These are phyloP conservation scores for Harpagus bidentatus DNA, from an alignment of 2,113 vertebrate species.

Conservation along the genomic window DNA sequence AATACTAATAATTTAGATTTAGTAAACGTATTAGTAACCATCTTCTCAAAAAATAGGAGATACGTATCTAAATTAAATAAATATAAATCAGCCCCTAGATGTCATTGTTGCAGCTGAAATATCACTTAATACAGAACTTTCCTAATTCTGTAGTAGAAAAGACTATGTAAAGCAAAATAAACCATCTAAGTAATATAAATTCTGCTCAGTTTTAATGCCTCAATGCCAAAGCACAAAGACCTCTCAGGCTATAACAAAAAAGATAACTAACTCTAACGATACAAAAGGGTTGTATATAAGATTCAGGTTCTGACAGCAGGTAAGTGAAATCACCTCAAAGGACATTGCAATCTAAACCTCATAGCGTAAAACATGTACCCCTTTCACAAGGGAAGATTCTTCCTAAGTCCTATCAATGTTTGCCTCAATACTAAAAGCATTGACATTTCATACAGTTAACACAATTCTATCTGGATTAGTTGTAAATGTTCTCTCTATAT, in stretches of 20 bases:
- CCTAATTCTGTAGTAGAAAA: slow-evolving; percentile 27
- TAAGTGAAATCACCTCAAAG: neutral
- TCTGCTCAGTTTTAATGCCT: slow-evolving; percentile 48
- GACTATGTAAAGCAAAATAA: slow-evolving; percentile 39
- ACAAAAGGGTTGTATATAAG: neutral
- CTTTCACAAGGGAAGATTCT: neutral
- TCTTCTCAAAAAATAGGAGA: slow-evolving; percentile 9
- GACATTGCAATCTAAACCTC: neutral
- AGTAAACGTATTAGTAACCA: slow-evolving; percentile 19
- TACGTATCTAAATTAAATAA: slow-evolving; percentile 44
- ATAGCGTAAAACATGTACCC: neutral
- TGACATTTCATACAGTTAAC: neutral
- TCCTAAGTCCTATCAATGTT: neutral
- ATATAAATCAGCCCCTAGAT: slow-evolving; percentile 70
- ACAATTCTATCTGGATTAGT: neutral
- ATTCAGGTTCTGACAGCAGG: neutral
- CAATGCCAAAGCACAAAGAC: slow-evolving; percentile 43
- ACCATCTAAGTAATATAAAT: slow-evolving; percentile 56
- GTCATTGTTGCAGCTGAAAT: slow-evolving; percentile 73
- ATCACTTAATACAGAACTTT: slow-evolving; percentile 40
- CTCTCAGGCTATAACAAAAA: slow-evolving; percentile 43
- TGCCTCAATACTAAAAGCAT: neutral
- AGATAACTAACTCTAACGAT: neutral
- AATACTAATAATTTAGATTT: slow-evolving; percentile 25
- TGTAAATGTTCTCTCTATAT: neutral